Evolutionary conservation across 2,888 invertebrate genomes (phyloP).

Genomic region (Stomorhina lunata): DNA sequence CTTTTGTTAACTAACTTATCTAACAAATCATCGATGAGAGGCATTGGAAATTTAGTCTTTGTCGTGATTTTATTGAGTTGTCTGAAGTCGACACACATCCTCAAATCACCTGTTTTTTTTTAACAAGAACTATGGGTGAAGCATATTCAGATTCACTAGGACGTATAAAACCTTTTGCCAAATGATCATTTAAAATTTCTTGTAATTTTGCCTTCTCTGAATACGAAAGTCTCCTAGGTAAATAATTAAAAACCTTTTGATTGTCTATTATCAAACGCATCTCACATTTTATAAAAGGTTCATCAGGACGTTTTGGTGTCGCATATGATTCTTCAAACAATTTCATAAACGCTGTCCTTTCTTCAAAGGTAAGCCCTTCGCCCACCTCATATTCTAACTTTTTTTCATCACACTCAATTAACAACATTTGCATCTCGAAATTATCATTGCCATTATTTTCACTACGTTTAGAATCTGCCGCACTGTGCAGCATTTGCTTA

Average conservation of each 20-base stretch:
- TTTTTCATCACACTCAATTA: background rate
- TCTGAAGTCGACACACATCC: slow-evolving; percentile 41
- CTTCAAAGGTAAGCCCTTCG: background rate
- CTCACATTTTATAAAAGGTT: slow-evolving; percentile 6
- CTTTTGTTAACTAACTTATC: slow-evolving; percentile 24
- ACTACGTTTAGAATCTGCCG: no score
- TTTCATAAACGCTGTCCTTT: background rate
- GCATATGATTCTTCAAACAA: slow-evolving; percentile 13
- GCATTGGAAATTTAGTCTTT: slow-evolving; percentile 37
- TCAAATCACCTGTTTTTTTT: slow-evolving; percentile 27
- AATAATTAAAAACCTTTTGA: slow-evolving; percentile 13
- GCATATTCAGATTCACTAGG: slow-evolving; percentile 41
- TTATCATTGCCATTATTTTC: background rate
- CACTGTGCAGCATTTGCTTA: background rate
- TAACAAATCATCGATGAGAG: slow-evolving; percentile 43
- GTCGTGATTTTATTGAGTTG: slow-evolving; percentile 36
- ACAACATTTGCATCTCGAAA: slow-evolving; percentile 17
- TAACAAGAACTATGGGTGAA: slow-evolving; percentile 39
- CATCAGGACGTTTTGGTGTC: background rate
- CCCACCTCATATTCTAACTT: slow-evolving; percentile 1
- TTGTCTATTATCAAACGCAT: slow-evolving; percentile 7
- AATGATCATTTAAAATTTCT: slow-evolving; percentile 28
- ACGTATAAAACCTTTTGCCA: slow-evolving; percentile 23
- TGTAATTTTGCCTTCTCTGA: slow-evolving; percentile 3
- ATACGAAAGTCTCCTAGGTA: slow-evolving; percentile 19